Evolutionary conservation across 1,140 invertebrate genomes (phyloP).

Genomic region (Drosophila nasuta): DNA sequence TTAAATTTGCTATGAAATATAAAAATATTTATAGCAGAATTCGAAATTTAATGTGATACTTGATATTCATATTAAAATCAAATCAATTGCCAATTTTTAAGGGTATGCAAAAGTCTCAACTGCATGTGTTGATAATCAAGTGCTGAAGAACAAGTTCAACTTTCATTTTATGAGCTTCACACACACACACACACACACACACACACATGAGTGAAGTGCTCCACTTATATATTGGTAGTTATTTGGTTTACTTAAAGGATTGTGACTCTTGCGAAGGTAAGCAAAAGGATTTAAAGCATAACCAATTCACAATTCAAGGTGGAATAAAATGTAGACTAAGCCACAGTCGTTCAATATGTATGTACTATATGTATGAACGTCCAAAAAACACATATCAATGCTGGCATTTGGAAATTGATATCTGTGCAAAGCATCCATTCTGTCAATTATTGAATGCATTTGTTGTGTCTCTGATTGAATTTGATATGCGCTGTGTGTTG

Average conservation of each 20-base stretch:
- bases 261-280: not conserved
- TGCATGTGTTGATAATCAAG: not conserved
- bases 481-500: conserved; percentile 25
- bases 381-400: not conserved
- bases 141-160: not conserved
- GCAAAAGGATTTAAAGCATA: not conserved
- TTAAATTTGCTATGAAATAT: too few species aligned
- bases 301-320: not conserved
- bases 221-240: too few species aligned
- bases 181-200: too few species aligned
- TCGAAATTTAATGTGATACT: too few species aligned
- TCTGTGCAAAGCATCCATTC: conserved; percentile 28
- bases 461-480: conserved; percentile 27
- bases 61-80: not conserved
- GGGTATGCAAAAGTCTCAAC: not conserved
- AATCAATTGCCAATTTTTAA: not conserved
- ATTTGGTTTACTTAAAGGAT: not conserved
- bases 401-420: conserved; percentile 12
- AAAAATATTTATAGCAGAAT: too few species aligned
- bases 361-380: not conserved
- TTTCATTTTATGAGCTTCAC: conserved; percentile 1
- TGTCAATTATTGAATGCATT: conserved; percentile 44
- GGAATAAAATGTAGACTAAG: conserved; percentile 4
- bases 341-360: conserved; percentile 8
- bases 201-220: too few species aligned